phyloP scores from a whole-genome alignment of 2,113 vertebrate species.

The Siniperca chuatsi region DNA sequence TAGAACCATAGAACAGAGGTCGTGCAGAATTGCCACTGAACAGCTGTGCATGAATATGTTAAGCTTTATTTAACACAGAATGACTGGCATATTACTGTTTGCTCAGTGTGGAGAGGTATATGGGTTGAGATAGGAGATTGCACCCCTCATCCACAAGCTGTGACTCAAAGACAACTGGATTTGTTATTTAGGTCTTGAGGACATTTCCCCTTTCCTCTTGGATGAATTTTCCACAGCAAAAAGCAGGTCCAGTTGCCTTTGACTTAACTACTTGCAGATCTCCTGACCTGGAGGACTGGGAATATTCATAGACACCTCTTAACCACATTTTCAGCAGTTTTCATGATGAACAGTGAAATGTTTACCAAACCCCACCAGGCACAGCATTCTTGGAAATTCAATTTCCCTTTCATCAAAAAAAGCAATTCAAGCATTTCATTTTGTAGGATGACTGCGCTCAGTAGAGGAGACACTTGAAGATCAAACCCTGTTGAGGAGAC shows the following conservation, averaged over 20 bases:
- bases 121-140: background rate
- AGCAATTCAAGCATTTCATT: conserved; percentile 53
- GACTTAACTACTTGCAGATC: background rate
- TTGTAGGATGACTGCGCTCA: conserved; percentile 35
- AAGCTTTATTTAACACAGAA: conserved; percentile 7
- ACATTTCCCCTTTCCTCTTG: background rate
- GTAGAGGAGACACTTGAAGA: conserved; percentile 52
- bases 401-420: conserved; percentile 62
- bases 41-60: conserved; percentile 17
- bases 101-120: background rate
- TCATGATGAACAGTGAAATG: conserved; percentile 52
- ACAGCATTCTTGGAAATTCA: conserved; percentile 56
- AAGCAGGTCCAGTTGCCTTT: background rate
- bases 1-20: conserved; percentile 18
- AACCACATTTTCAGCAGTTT: conserved; percentile 13
- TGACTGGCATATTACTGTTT: background rate
- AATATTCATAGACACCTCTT: background rate
- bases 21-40: background rate
- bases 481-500: conserved; percentile 49
- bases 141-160: background rate
- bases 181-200: background rate
- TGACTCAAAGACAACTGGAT: conserved; percentile 1
- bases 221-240: background rate
- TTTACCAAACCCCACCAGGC: conserved; percentile 46
- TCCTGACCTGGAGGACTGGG: background rate